Evolutionary conservation across 1,140 invertebrate species (phyloP), one percentile per base, ranked within the genome.

Genomic region (Hermatobates lingyangjiaoensis): DNA sequence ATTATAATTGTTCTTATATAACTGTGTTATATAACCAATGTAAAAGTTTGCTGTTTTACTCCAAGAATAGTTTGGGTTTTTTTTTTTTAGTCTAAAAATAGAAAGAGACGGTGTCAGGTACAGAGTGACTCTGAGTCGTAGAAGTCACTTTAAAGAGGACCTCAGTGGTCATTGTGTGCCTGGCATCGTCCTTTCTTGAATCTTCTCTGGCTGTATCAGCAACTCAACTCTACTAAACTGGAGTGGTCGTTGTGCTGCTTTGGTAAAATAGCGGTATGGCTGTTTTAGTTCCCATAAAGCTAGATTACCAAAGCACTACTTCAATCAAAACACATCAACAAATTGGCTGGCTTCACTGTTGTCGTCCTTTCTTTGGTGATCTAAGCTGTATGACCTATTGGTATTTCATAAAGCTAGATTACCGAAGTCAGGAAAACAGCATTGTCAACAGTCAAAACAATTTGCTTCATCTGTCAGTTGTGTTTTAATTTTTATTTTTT

Each of bases 391-490:
- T 89, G 86, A 88, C 51, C 51, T 57, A 75, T 73, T 61, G 65
- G 62, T 61, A 73, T 68, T 74, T 84, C 83, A 87, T 86, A 87
- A 82, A 85, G 83, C 84, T 87, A 84, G 79, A 85, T 87, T 87
- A 88, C 87, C 87, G 87, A 90, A 88, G 87, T 71, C 67, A 72
- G 71, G 61, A 70, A 63, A 60, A 57, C 74, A 80, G 68, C 69
- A 69, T 57, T 27, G 4, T 30, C 54, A 39, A 34, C 39, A 40
- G 27, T 89, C 67, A n/a, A n/a, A n/a, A n/a, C n/a, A n/a, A n/a
- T n/a, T n/a, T n/a, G n/a, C n/a, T n/a, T n/a, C n/a, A n/a, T n/a
- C n/a, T n/a, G n/a, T n/a, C n/a, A n/a, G n/a, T n/a, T n/a, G n/a
- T n/a, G n/a, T n/a, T n/a, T n/a, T n/a, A n/a, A n/a, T n/a, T n/a